phyloP scores from a whole-genome alignment of 1,140 invertebrate genomes.

The Nebria ingens region DNA sequence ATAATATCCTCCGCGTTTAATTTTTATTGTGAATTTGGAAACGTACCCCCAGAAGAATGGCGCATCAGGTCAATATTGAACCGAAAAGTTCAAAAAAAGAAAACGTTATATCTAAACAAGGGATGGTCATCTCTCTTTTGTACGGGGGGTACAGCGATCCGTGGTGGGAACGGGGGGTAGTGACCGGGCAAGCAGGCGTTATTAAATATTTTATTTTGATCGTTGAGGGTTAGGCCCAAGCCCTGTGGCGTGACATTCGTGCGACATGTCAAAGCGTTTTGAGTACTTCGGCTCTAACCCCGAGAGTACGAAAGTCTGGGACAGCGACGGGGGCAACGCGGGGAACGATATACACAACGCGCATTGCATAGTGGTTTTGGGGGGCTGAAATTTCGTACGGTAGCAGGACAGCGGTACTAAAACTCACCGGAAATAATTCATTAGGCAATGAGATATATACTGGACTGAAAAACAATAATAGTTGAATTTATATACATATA shows the following conservation, averaged over 20 bases:
- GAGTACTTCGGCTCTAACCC: background rate
- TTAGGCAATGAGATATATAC: background rate
- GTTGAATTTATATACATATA: too few relatives aligned
- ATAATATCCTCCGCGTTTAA: too few relatives aligned
- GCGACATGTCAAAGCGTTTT: constrained; percentile 2
- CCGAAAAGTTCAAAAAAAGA: too few relatives aligned
- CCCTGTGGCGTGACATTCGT: constrained; percentile 3
- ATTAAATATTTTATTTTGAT: constrained; percentile 10
- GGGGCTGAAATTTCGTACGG: background rate
- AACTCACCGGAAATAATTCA: background rate
- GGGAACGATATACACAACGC: too few relatives aligned
- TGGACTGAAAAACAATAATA: too few relatives aligned
- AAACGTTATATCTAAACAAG: too few relatives aligned
- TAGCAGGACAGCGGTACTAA: background rate
- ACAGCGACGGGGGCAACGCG: too few relatives aligned
- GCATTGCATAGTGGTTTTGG: background rate
- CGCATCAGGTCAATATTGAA: too few relatives aligned
- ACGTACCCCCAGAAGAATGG: too few relatives aligned
- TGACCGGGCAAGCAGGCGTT: background rate
- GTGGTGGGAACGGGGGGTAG: background rate
- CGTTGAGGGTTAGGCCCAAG: background rate
- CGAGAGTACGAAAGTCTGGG: background rate
- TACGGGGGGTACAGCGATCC: background rate
- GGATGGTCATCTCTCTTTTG: too few relatives aligned
- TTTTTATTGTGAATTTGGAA: too few relatives aligned